Percentiles rank a stretch among this genome's conserved stretches.
Evolutionary conservation across 2,888 invertebrate genomes (phyloP).

Genomic region (Dinocampus coccinellae): DNA sequence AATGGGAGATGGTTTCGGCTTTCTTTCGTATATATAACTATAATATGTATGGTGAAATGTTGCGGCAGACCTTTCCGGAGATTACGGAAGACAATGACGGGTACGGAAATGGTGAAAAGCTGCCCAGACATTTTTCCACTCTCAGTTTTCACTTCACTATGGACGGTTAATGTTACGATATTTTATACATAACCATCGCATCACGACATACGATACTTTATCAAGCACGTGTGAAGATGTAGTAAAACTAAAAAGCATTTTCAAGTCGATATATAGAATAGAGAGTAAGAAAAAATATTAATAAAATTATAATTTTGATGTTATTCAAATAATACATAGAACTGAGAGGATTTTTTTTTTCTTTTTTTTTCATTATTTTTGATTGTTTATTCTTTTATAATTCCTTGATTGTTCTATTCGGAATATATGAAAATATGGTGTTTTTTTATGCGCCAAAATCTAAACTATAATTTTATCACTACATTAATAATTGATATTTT

Average conservation of each 20-base stretch:
- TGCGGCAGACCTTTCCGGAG: constrained; percentile 1
- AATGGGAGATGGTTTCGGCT: constrained; percentile 22
- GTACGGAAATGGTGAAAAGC: constrained; percentile 28
- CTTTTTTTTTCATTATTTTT: no score
- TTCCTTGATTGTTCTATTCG: no score
- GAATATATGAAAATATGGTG: no score
- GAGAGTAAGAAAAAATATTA: no score
- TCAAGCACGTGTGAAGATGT: background rate
- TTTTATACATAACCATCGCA: background rate
- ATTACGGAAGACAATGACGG: constrained; percentile 28
- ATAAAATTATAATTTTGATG: no score
- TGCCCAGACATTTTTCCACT: background rate
- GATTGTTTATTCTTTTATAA: no score
- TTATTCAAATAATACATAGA: no score
- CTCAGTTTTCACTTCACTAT: constrained; percentile 6
- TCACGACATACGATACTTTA: background rate
- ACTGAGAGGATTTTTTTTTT: no score
- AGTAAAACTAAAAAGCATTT: background rate
- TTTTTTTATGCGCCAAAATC: no score
- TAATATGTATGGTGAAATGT: background rate
- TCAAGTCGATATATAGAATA: background rate
- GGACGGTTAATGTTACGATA: background rate
- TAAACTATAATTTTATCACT: no score
- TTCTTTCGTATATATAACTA: background rate
- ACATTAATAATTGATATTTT: no score